A percentile compares a stretch with the other conserved stretches of the same genome.
phyloP scores from a whole-genome alignment of 2,113 vertebrate species.

The Pygoscelis antarcticus region DNA sequence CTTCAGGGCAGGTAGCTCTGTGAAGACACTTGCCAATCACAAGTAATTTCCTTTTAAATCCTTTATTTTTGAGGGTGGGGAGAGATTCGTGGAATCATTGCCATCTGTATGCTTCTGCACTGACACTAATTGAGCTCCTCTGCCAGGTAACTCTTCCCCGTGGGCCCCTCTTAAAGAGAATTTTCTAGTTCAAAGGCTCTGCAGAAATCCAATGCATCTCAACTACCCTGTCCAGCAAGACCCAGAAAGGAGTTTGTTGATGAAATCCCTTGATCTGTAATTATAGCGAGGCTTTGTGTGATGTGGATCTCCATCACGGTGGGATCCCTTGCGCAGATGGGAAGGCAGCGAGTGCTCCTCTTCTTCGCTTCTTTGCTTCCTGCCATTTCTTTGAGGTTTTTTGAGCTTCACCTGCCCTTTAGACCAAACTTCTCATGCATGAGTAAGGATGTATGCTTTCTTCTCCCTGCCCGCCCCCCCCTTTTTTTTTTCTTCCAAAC shows the following conservation, averaged over 20 bases:
- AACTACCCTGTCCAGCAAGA: fast-evolving
- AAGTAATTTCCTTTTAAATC: neutral
- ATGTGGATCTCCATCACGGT: neutral
- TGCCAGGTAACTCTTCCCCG: neutral
- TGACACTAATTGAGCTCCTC: neutral
- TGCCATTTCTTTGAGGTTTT: neutral
- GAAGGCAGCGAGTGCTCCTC: neutral
- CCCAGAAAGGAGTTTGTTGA: neutral
- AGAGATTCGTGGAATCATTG: fast-evolving
- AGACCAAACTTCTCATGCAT: fast-evolving
- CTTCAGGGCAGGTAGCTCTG: neutral
- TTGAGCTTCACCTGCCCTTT: neutral
- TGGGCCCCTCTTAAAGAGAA: neutral
- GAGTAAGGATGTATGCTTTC: neutral
- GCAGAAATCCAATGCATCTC: neutral
- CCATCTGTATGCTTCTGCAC: neutral
- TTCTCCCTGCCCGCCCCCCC: neutral
- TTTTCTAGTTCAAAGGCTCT: neutral
- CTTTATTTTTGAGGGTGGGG: fast-evolving
- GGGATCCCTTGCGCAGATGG: neutral
- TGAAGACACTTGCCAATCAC: neutral
- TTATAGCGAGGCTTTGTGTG: neutral
- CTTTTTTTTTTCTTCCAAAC: neutral
- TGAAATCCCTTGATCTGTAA: neutral
- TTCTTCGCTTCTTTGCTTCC: neutral